phyloP scores from a whole-genome alignment of 2,888 invertebrate species.

The Timema cristinae region DNA sequence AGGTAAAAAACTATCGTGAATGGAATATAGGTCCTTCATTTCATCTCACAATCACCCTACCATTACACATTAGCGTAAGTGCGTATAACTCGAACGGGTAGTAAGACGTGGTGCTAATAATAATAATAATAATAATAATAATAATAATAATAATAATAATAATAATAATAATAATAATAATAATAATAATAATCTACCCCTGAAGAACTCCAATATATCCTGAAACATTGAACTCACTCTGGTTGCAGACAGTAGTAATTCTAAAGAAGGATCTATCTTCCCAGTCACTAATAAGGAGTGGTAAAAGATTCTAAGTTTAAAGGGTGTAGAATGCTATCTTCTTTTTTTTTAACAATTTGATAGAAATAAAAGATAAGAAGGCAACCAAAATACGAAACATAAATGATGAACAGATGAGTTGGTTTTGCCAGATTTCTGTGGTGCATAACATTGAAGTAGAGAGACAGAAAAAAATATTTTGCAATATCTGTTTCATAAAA shows the following conservation, averaged over 20 bases:
- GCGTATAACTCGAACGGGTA: too few species aligned
- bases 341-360: neutral
- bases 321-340: constrained; percentile 9
- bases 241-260: neutral
- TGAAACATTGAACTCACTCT: neutral
- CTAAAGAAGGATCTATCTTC: neutral
- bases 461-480: neutral
- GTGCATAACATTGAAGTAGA: constrained; percentile 9
- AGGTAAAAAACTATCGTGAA: too few species aligned
- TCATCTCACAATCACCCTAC: too few species aligned
- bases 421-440: constrained; percentile 1
- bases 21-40: too few species aligned
- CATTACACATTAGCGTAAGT: too few species aligned
- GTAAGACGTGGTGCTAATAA: too few species aligned
- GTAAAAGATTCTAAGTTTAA: neutral
- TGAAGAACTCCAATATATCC: neutral
- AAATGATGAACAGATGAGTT: neutral
- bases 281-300: neutral
- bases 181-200: too few species aligned
- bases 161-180: too few species aligned
- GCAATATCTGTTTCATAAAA: constrained; percentile 7
- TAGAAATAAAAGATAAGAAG: constrained; percentile 9
- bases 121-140: too few species aligned
- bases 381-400: neutral
- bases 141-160: too few species aligned